phyloP scores from a whole-genome alignment of 1,140 invertebrate species.

The Cepaea nemoralis region DNA sequence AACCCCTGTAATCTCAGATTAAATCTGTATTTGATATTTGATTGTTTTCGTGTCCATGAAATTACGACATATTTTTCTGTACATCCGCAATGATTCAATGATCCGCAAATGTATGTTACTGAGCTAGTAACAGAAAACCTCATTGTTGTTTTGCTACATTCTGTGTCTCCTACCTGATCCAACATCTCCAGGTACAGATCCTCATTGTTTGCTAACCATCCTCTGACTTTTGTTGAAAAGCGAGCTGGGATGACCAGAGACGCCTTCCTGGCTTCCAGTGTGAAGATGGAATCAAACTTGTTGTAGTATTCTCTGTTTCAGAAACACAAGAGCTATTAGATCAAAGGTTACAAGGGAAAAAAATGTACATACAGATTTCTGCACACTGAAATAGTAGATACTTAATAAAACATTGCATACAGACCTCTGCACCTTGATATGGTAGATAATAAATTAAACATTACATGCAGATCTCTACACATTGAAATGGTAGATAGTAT shows the following conservation, averaged over 20 bases:
- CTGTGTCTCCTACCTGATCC: slow-evolving; percentile 55
- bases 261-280: slow-evolving; percentile 49
- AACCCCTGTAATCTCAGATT: too few relatives aligned
- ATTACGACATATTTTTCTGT: too few relatives aligned
- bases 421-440: not conserved
- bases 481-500: not conserved
- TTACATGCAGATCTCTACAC: not conserved
- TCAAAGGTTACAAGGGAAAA: not conserved
- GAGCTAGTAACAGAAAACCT: too few relatives aligned
- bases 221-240: slow-evolving; percentile 61
- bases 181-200: slow-evolving; percentile 58
- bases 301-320: slow-evolving; percentile 54
- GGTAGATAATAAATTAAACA: too few relatives aligned
- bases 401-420: too few relatives aligned
- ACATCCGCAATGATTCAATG: too few relatives aligned
- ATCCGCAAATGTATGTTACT: too few relatives aligned
- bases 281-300: slow-evolving; percentile 52
- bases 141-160: too few relatives aligned
- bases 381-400: too few relatives aligned
- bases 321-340: not conserved
- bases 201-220: slow-evolving; percentile 63
- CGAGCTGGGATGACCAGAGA: slow-evolving; percentile 52
- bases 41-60: too few relatives aligned
- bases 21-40: too few relatives aligned
- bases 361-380: not conserved